phyloP scores from a whole-genome alignment of 2,113 vertebrate genomes.

The Otis tarda region DNA sequence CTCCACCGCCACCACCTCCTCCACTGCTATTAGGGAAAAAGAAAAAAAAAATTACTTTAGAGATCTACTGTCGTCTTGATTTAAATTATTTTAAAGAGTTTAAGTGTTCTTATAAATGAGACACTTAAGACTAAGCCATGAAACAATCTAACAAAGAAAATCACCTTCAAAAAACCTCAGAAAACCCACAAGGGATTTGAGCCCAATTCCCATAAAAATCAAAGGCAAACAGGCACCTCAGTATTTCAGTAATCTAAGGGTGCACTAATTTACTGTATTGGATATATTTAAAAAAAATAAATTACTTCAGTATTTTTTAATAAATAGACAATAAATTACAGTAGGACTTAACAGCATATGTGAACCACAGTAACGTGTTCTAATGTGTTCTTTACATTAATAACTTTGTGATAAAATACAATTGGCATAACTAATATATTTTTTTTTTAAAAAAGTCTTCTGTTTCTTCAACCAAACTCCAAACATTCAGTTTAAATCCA shows the following conservation, averaged over 20 bases:
- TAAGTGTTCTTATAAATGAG: background rate
- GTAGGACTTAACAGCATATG: background rate
- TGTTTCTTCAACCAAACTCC: background rate
- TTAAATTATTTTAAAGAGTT: background rate
- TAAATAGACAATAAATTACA: background rate
- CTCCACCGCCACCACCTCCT: conserved; percentile 76
- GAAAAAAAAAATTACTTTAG: background rate
- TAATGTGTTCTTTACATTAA: background rate
- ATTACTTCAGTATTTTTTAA: background rate
- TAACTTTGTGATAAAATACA: background rate
- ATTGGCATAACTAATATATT: background rate
- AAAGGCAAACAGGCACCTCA: background rate
- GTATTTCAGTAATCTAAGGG: background rate
- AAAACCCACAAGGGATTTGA: background rate
- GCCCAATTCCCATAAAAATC: background rate
- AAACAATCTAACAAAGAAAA: background rate
- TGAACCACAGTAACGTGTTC: background rate
- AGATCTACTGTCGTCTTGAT: background rate
- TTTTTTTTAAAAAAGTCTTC: no score
- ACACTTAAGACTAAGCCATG: background rate
- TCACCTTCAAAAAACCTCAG: background rate
- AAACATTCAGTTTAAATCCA: background rate
- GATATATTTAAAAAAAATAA: background rate
- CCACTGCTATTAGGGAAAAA: conserved; percentile 65
- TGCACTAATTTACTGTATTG: background rate